Evolutionary conservation across 2,888 invertebrate species (phyloP), one percentile per base, ranked within the genome.

Genomic region (Mellilla xanthometata): DNA sequence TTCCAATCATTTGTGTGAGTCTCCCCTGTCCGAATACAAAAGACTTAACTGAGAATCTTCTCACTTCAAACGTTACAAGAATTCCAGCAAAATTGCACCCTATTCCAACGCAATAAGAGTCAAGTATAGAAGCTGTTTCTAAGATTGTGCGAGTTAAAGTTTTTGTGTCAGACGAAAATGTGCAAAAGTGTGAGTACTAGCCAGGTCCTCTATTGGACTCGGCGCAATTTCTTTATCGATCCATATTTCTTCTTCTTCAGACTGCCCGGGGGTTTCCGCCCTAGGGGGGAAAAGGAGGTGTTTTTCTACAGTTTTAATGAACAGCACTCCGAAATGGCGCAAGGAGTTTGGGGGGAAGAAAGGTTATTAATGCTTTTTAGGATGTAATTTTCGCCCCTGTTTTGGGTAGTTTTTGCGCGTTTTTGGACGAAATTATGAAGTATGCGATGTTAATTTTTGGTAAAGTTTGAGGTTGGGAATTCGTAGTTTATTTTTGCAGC

Each of bases 181-280:
- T 61, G 62, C 57, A 51, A 8, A 31, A 57, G 85, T 87, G 86
- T 81, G 85, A 32, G 87, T 81, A 69, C 72, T 82, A 76, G 85
- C 87, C 82, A 78, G 51, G 72, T 80, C 82, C 76, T 80, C 76
- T 80, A 89, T 89, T 89, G 89, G 89, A 84, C 89, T 87, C 81
- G 47, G 74, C 74, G 88, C 87, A 78, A 89, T 89, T 90, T 90
- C 90, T 90, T 90, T 90, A 90, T 90, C 86, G 90, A 90, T 90
- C 90, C 90, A 90, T 90, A 90, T 90, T 90, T 90, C 90, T 90
- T 90, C 82, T 87, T 88, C 88, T 88, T 87, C 72, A 85, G 84
- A 84, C 85, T 82, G 81, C 61, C 81, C 81, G 75, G 65, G 47
- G 71, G 62, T 10, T 31, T 24, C 42, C 33, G 58, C 51, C 57